Conservation (phyloP, 1,140 invertebrate genomes). For the Nilaparvata lugens region DNA sequence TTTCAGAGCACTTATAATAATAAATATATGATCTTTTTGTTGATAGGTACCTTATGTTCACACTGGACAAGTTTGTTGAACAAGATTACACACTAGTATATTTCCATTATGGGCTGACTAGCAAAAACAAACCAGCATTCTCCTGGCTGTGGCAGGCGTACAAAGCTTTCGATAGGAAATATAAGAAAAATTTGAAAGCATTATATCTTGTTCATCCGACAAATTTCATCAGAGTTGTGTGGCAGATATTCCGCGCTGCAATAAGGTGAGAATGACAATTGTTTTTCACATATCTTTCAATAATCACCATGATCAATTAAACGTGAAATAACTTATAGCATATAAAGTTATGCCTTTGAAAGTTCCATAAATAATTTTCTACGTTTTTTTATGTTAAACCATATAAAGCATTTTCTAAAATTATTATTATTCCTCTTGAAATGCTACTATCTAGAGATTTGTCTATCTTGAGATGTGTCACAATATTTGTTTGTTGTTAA, state of each 20-base stretch:
- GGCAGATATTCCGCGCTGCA: constrained; percentile 89
- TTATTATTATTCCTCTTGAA: no score
- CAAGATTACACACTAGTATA: constrained; percentile 99
- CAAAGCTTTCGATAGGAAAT: constrained; percentile 95
- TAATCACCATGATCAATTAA: no score
- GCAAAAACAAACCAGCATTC: constrained; percentile 92
- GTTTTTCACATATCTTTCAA: no score
- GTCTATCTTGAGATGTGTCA: no score
- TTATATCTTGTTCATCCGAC: constrained; percentile 98
- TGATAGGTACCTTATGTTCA: constrained; percentile 85
- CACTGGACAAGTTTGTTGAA: constrained; percentile 95
- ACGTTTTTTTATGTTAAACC: no score
- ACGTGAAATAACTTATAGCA: no score
- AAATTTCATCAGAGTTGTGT: constrained; percentile 92
- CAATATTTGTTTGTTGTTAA: no score
- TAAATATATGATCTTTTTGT: not conserved
- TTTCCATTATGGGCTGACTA: constrained; percentile 94
- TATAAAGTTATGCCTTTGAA: no score
- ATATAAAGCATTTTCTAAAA: no score
- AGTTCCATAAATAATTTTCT: no score
- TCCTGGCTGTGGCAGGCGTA: constrained; percentile 98
- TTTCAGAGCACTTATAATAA: no score
- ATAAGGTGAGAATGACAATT: constrained; percentile 53
- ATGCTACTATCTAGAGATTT: no score
- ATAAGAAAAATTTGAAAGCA: constrained; percentile 98